Evolutionary conservation across 2,113 vertebrate genomes (phyloP).

Genomic region (Dryoscopus gambensis): DNA sequence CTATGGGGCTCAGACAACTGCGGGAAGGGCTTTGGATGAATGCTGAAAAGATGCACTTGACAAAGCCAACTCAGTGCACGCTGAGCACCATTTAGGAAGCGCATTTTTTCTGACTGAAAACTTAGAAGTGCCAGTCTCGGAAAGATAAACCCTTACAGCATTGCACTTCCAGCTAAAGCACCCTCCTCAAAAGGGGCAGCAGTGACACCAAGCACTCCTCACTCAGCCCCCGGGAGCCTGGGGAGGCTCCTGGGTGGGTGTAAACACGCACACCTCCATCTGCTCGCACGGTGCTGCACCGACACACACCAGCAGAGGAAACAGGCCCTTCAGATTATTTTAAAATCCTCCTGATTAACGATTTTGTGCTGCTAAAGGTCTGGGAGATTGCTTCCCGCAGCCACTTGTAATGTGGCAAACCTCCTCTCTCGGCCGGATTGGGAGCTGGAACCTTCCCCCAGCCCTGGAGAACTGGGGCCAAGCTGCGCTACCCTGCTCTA

Average conservation of each 20-base stretch:
- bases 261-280: background rate
- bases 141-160: background rate
- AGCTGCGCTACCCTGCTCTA: background rate
- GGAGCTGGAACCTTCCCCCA: background rate
- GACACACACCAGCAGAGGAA: background rate
- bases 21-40: slow-evolving; percentile 43
- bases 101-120: slow-evolving; percentile 33
- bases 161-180: background rate
- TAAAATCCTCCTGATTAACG: background rate
- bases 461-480: background rate
- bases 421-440: background rate
- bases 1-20: slow-evolving; percentile 16
- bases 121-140: background rate
- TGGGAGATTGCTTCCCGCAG: background rate
- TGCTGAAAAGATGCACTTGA: slow-evolving; percentile 62
- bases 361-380: slow-evolving; percentile 33
- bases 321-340: background rate
- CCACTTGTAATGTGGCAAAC: background rate
- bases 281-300: background rate
- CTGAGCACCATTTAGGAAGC: background rate
- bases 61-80: background rate
- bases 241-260: background rate
- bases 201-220: rapidly evolving
- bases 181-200: background rate
- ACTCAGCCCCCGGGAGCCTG: rapidly evolving